Conservation (phyloP, 23 tunicate species). For the Ascidia mentula region DNA sequence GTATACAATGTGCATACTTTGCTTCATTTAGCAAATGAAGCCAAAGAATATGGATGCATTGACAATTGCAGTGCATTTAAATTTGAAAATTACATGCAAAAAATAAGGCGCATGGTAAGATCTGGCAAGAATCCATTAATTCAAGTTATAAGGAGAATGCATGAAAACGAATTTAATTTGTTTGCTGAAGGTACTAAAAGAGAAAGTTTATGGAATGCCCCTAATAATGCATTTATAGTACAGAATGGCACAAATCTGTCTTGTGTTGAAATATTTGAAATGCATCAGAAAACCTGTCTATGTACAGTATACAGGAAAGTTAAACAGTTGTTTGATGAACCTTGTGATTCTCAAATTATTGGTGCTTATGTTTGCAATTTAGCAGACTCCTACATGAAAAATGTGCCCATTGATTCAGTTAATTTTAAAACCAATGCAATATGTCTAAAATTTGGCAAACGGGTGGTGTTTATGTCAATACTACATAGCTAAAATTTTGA, state of each 20-base stretch:
- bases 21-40: neutral
- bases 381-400: neutral
- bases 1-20: neutral
- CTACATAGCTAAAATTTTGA: no score
- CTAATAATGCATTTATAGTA: neutral
- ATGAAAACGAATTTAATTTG: neutral
- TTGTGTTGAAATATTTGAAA: neutral
- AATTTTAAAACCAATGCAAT: neutral
- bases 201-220: neutral
- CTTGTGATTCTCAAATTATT: neutral
- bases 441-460: neutral
- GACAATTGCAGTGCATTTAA: neutral
- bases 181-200: neutral
- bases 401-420: neutral
- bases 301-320: neutral
- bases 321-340: neutral
- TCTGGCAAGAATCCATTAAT: neutral
- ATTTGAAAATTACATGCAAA: neutral
- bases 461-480: neutral
- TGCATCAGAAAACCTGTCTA: neutral
- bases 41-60: neutral
- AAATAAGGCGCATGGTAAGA: neutral
- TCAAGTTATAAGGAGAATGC: neutral
- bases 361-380: neutral
- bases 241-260: neutral